Percentiles rank a stretch among this genome's conserved stretches.
phyloP scores from a whole-genome alignment of 2,797 vertebrate genomes.

The Hyperoplus lanceolatus region DNA sequence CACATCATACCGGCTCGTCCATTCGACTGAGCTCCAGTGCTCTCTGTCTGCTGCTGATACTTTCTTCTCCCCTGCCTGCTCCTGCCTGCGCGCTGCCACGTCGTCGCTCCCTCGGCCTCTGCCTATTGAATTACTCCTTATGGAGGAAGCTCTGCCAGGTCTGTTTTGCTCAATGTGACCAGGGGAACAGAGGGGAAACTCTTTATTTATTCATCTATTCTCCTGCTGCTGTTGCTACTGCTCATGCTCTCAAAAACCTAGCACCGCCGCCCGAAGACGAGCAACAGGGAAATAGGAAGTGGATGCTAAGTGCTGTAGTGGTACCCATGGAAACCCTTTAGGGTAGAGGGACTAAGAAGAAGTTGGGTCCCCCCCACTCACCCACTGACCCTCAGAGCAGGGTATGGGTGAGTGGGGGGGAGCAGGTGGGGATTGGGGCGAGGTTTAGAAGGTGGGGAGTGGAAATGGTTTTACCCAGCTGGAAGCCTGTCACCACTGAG shows the following conservation, averaged over 20 bases:
- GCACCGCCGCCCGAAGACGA: conserved; percentile 39
- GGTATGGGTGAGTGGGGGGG: not conserved
- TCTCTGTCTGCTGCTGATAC: conserved; percentile 33
- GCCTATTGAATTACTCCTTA: conserved; percentile 68
- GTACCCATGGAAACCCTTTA: conserved; percentile 63
- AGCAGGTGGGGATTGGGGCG: conserved; percentile 20
- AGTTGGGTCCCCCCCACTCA: conserved; percentile 35
- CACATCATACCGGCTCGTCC: conserved; percentile 30
- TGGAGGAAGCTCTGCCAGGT: conserved; percentile 49
- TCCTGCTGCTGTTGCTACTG: conserved; percentile 43
- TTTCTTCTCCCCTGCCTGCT: conserved; percentile 6
- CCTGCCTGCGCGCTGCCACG: conserved; percentile 25
- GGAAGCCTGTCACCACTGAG: conserved; percentile 34
- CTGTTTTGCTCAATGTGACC: conserved; percentile 54
- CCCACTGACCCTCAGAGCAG: conserved; percentile 52
- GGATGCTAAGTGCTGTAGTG: conserved; percentile 64
- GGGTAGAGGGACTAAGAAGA: conserved; percentile 29
- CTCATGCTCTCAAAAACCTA: conserved; percentile 60
- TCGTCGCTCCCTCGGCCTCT: conserved; percentile 14
- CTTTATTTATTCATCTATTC: conserved; percentile 77
- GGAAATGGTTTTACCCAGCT: conserved; percentile 42
- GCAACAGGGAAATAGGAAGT: conserved; percentile 70
- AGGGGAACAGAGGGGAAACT: conserved; percentile 56
- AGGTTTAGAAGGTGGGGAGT: not conserved
- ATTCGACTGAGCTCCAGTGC: not conserved